Base-by-base conservation (phyloP, 2,113 vertebrate species). In the Chiloscyllium plagiosum region DNA sequence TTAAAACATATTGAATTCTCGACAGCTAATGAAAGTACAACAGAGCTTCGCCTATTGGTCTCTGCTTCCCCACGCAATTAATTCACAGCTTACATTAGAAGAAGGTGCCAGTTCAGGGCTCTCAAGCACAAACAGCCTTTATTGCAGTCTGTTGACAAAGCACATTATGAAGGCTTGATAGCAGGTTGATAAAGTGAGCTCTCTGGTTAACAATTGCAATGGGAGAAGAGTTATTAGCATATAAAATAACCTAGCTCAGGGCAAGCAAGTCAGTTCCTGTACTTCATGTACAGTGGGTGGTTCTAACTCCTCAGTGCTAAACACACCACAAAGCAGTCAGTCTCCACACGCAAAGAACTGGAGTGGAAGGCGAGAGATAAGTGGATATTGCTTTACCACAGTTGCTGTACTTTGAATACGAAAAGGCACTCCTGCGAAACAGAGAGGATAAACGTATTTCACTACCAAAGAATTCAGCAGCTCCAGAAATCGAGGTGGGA, bases 251-350 rank as follows among this genome's bases (percentile, higher is more conserved):
- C 47, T 15, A 52, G 68, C 68, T 72, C 5, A 52, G 29, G 94
- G 94, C 42, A 72, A 72, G 94, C 94, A 95, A 95, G 94, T 70
- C 42, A 29, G 68, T 72, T 95, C 94, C 94, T 95, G 94, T 93
- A 66, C 80, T 83, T 66, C 33, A 22, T n/a, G 61, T 37, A 33
- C 52, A 66, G 61, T 65, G 87, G n/a, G 89, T 93, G 89, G 89
- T n/a, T 93, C 61, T 66, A 10, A 7, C n/a, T 83, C 37, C 80
- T 42, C 78, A n/a, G 52, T 56, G 15, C 89, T n/a, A 65, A 66
- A 65, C 56, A 20, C 56, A 66, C 56, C 33, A 92, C 61, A 66
- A n/a, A 20, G 89, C 89, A 66, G 89, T 20, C 56, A 33, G 50
- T 20, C 52, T 61, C 52, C 52, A 61, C 87, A 90, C 29, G 26